Base-by-base conservation (phyloP, 2,888 invertebrate genomes). In the Zaprionus obscuricornis region DNA sequence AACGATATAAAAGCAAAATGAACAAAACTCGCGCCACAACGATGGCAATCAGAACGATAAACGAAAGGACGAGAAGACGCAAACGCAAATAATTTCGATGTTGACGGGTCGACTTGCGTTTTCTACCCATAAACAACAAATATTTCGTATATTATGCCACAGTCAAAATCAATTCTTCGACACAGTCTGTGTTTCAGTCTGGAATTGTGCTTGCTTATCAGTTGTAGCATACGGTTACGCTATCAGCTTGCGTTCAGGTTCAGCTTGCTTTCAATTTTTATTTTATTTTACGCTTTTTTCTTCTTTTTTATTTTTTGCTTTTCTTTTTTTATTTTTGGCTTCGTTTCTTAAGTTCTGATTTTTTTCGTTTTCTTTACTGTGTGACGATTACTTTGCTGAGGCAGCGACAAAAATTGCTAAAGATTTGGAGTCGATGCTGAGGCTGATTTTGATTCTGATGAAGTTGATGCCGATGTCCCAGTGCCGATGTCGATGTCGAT, bases 61-160 rank as follows among this genome's bases (percentile, higher is more conserved):
- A 79, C 72, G 79, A 79, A 83, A 81, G 84, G 77, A 87, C 83
- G 68, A 86, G 85, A 84, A 87, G 89, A 88, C 86, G 88, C 85
- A 89, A 89, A 89, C 89, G 88, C 86, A 89, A 90, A 88, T 89
- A 89, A 89, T 90, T 89, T 89, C 87, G 89, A 87, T 89, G 89
- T 83, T 87, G 89, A 86, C 89, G 89, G 77, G 89, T 67, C 74
- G 87, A 85, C 86, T 87, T 90, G 85, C 89, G 88, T 89, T 89
- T 90, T 86, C 87, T 90, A 89, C 90, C 89, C 89, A 89, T 89
- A 89, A 90, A 89, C 89, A 87, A 85, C 70, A 74, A 77, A 82
- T 82, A 81, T 81, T 43, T 73, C 51, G 69, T 65, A 63, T 77
- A 69, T 77, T 59, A 64, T 70, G 51, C n/a, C 82, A 81, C 76